phyloP scores from a whole-genome alignment of 2,113 vertebrate genomes.

The Tenrec ecaudatus region DNA sequence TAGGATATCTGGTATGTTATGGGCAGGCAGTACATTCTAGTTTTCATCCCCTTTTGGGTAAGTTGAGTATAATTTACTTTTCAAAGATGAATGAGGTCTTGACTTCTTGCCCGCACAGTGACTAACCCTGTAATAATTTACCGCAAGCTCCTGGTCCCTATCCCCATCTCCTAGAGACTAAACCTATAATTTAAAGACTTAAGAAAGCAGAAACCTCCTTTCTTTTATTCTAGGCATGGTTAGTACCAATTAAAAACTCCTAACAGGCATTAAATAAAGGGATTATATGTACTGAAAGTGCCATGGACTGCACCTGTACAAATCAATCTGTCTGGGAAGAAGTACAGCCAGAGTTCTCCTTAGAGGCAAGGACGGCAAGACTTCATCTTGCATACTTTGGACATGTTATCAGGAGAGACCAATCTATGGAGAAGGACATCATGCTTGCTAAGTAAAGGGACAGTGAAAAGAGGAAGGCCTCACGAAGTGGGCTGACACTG shows the following conservation, averaged over 20 bases:
- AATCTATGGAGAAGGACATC: not conserved
- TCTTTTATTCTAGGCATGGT: constrained; percentile 33
- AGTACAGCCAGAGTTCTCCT: too few species aligned
- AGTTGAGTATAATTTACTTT: not conserved
- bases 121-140: not conserved
- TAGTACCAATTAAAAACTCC: not conserved
- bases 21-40: not conserved
- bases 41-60: not conserved
- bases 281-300: too few species aligned
- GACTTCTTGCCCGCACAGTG: rapidly evolving
- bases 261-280: too few species aligned
- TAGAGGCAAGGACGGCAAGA: too few species aligned
- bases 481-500: too few species aligned
- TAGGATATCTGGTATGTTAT: not conserved
- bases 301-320: too few species aligned
- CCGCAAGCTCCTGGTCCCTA: not conserved
- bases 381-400: too few species aligned
- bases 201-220: not conserved
- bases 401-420: not conserved
- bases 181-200: not conserved
- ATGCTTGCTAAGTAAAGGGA: not conserved
- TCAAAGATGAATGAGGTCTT: not conserved
- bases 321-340: too few species aligned
- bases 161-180: not conserved
- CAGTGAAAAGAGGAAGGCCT: too few species aligned